Base-by-base conservation (phyloP, 2,113 vertebrate genomes). In the Amphilophus citrinellus region DNA sequence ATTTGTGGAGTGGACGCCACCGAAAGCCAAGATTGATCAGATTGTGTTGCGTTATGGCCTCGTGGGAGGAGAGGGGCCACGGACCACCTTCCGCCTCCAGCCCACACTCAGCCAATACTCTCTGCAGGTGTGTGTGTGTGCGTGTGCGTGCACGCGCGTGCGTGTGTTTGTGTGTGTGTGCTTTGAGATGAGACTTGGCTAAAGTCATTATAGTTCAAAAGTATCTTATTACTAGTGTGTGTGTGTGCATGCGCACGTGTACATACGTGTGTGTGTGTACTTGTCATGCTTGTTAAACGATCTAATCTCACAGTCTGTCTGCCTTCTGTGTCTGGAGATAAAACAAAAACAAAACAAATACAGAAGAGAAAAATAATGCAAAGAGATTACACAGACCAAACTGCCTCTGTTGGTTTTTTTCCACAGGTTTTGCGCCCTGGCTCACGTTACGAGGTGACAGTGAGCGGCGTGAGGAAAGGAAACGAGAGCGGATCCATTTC, bases 71-170 rank as follows among this genome's bases (percentile, higher is more conserved):
- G 96, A 97, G 80, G 97, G 97, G 0, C 97, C 97, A 0, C 97
- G 94, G 79, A 98, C 98, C 66, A 97, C 97, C 27, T 98, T 99
- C 95, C 97, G 97, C 80, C 96, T 99, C 32, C 98, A 98, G 95
- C 97, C 98, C 10, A 97, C 97, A 3, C 95, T 98, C 84, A 99
- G 97, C 94, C 98, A 99, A 88, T 99, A 99, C 93, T 98, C 98
- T 10, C 96, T 99, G 84, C 98, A 99, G 95, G 97, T 98, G 58
- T 56, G 18, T 66, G 37, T 39, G 37, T 39, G 3, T 80, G 3
- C 2, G 4, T 35, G 32, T 35, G 32, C 6, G 32, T 35, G 32
- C 6, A 6, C 6, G 32, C 6, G 32, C 6, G 24, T 24, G 24
- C 24, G 24, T 24, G 24, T 22, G 22, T 22, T 22, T 22, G 24